Base-by-base conservation (phyloP, 2,113 vertebrate species). In the Calonectris borealis region DNA sequence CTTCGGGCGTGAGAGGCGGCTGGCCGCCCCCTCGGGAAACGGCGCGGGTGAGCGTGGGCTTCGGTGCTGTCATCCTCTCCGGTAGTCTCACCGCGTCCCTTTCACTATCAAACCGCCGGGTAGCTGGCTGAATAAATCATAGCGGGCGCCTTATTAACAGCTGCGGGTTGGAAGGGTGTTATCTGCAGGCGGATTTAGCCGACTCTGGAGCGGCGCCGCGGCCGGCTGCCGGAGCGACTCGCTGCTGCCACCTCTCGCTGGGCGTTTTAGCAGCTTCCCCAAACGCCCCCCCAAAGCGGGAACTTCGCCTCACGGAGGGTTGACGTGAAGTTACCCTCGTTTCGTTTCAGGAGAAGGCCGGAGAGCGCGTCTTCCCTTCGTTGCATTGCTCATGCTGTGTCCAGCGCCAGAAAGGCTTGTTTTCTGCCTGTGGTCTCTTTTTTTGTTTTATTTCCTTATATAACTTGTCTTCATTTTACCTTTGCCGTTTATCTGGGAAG, bases 231-330 rank as follows among this genome's bases (percentile, higher is more conserved):
- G 78, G 80, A 72, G 89, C 55, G 94, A 98, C 98, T 98, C 97
- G 94, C 97, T 98, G 96, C 98, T 98, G 98, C 98, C 98, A 98
- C 96, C 98, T 98, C 83, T 98, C 97, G 98, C 97, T 40, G 61
- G 88, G 72, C 95, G 13, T 10, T 55, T 36, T n/a, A 80, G 42
- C 27, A 11, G 70, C 93, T 86, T 24, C 20, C 51, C 68, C 77
- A 2, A 34, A 5, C 27, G 1, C 40, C 15, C 27, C 70, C 40
- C 40, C 5, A 12, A 12, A 19, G 51, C 31, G 0, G 31, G 15
- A 34, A 3, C 49, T 19, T 32, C 55, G 8, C 46, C 32, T 27
- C 40, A 1, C 40, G 1, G 54, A 3, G 38, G 21, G 10, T 1
- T 16, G 34, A 7, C 24, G 55, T 3, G 51, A 48, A 18, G 24